Conservation (phyloP, 2,113 vertebrate species). For the Centrocercus urophasianus region DNA sequence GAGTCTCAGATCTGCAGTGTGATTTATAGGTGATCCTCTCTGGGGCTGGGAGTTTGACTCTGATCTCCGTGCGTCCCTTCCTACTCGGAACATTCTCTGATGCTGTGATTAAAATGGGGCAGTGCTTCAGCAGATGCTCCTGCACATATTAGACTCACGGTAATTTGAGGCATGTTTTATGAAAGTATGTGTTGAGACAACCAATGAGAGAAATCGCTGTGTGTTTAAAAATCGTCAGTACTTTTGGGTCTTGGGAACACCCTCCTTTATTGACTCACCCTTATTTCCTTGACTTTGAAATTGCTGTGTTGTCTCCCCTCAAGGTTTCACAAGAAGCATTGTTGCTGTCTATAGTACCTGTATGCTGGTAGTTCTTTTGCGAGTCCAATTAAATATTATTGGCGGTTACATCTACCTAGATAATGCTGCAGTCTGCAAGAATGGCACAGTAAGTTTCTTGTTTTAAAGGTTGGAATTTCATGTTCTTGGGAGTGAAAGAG, state of each 20-base stretch:
- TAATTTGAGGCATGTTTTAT: background rate
- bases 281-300: background rate
- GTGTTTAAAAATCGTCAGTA: background rate
- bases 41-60: background rate
- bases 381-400: slow-evolving; percentile 96
- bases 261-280: background rate
- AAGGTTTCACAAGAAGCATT: slow-evolving; percentile 93
- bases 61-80: background rate
- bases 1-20: background rate
- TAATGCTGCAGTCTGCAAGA: slow-evolving; percentile 87
- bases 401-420: slow-evolving; percentile 98
- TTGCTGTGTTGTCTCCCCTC: slow-evolving; percentile 4
- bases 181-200: background rate
- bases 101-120: background rate
- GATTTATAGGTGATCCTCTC: background rate
- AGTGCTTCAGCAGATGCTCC: background rate
- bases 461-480: background rate
- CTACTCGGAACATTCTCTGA: background rate
- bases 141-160: background rate
- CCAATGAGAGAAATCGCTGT: background rate
- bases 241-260: background rate
- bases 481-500: background rate
- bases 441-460: slow-evolving; percentile 78
- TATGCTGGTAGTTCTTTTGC: slow-evolving; percentile 93
- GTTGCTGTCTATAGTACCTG: slow-evolving; percentile 96